Conservation (phyloP, 23 tunicate species). For the Oikopleura vanhoeffeni region DNA sequence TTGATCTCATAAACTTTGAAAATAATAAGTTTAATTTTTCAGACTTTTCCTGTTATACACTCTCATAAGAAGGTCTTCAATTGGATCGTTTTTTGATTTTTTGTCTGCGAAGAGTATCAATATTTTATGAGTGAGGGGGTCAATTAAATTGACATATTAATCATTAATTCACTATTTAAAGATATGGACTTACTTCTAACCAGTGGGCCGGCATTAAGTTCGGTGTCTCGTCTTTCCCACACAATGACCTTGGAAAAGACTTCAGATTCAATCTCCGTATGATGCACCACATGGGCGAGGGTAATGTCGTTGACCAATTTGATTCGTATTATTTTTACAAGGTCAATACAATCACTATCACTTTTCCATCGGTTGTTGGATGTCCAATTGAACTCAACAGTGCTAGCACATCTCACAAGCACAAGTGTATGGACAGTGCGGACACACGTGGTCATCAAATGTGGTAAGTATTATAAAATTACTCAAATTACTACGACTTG, state of each 20-base stretch:
- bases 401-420: not conserved
- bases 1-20: too few relatives aligned
- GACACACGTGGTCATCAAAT: not conserved
- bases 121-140: too few relatives aligned
- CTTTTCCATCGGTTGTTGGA: not conserved
- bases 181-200: too few relatives aligned
- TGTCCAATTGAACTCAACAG: not conserved
- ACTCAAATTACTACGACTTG: too few relatives aligned
- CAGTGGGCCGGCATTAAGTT: not conserved
- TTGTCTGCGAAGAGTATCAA: too few relatives aligned
- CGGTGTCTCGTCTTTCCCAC: not conserved
- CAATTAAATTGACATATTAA: too few relatives aligned
- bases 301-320: not conserved
- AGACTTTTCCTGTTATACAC: too few relatives aligned
- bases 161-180: too few relatives aligned
- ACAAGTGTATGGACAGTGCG: conserved; percentile 11
- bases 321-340: not conserved
- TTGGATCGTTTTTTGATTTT: too few relatives aligned
- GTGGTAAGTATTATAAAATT: too few relatives aligned
- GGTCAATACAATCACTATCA: not conserved
- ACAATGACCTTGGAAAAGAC: conserved; percentile 12
- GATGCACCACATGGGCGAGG: not conserved
- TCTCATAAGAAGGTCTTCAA: too few relatives aligned
- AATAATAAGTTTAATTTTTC: too few relatives aligned
- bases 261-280: conserved; percentile 7